These are phyloP conservation scores for Misgurnus anguillicaudatus DNA, from an alignment of 2,113 vertebrate genomes.

Conservation along the genomic window DNA sequence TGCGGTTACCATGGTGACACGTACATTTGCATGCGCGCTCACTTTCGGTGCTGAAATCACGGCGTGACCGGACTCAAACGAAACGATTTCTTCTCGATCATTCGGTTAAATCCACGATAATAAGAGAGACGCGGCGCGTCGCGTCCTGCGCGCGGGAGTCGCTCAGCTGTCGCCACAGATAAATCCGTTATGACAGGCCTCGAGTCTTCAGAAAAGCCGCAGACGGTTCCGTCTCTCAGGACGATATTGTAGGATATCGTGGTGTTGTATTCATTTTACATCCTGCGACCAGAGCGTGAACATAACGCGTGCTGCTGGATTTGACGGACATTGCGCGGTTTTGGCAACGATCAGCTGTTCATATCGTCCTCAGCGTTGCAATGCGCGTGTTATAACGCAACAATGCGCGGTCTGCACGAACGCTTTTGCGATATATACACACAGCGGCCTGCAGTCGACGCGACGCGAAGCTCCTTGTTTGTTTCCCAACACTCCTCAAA, in stretches of 20 bases:
- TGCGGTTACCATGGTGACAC: no score
- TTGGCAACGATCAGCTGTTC: neutral
- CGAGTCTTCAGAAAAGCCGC: neutral
- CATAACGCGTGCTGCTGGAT: conserved; percentile 17
- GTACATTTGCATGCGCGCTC: conserved; percentile 7
- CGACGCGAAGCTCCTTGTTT: conserved; percentile 16
- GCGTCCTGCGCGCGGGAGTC: no score
- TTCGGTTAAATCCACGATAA: neutral
- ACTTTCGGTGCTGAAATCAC: conserved; percentile 6
- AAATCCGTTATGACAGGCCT: neutral
- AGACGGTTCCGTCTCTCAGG: neutral
- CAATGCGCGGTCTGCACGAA: neutral
- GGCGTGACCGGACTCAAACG: neutral
- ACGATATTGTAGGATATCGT: neutral
- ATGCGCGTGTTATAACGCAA: neutral
- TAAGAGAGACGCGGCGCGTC: neutral
- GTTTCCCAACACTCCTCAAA: conserved; percentile 30
- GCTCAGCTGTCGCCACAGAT: no score
- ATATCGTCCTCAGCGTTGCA: neutral
- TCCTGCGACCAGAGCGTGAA: neutral
- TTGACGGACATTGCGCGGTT: neutral
- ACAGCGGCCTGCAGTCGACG: neutral
- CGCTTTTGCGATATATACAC: neutral
- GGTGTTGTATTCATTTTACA: neutral
- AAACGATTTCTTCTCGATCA: neutral